Evolutionary conservation across 2,888 invertebrate genomes (phyloP), one percentile per base, ranked within the genome.

Genomic region (Lottia gigantea): DNA sequence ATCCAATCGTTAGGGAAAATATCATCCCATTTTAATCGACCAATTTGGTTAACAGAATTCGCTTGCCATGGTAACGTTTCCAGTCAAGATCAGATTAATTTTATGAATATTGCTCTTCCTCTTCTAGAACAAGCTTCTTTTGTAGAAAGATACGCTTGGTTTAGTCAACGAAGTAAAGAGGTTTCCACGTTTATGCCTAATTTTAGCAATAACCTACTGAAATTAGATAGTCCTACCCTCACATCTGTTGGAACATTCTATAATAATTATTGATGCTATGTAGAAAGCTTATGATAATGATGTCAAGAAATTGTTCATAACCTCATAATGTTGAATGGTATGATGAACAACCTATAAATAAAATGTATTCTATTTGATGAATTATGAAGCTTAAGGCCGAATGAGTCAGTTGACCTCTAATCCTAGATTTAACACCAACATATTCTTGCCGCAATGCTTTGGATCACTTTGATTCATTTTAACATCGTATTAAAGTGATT

Each of bases 161-260:
- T 66, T 66, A 47, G 62, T n/a, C 55, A 46, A 46, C 47, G 75
- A 25, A 64, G 64, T 16, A 46, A 68, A 15, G 62, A 70, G 4
- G 63, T 31, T 12, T 62, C 62, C 15, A 55, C 65, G 0, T 71
- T 70, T 46, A 19, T 55, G 19, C 64, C 46, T 64, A 16, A 49
- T 47, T 11, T 63, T 70, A 76, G 46, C 45, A 45, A 71, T 40
- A 67, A 78, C 8, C 67, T 80, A 16, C 15, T 78, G n/a, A 66
- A 74, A 23, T 45, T 62, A 11, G 25, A 70, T 46, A 47, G 67
- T 1, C 25, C 71, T 12, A 61, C 55, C 25, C 66, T 78, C 16
- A 74, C 74, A 11, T 63, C 46, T 2, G 66, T 76, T 12, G 78
- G 78, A 25, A 68, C 61, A 19, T 75, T 69, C 45, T 76, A 78